Base-by-base conservation (phyloP, 1,140 invertebrate species). In the Oreohelix idahoensis region DNA sequence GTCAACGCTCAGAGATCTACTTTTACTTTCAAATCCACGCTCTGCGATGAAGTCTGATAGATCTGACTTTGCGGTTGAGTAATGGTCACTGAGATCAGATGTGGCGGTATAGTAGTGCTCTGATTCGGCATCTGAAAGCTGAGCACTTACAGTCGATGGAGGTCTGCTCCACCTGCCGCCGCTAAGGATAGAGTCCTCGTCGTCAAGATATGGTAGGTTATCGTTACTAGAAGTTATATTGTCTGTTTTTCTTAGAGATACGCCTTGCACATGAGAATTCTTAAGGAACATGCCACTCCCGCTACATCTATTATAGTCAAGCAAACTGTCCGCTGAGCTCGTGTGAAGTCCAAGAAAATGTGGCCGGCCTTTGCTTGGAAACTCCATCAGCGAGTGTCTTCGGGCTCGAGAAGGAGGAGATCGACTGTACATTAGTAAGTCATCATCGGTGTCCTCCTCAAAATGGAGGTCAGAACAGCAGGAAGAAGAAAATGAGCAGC, bases 381-480 rank as follows among this genome's bases (percentile, higher is more conserved):
- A 38, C 29, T 81, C 66, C 63, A 81, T 71, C 38, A 81, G 66
- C 23, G 80, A 82, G 32, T 58, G 71, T 26, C 80, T 82, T 49
- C 80, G 35, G 1, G n/a, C 32, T 8, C 63, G 26, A 45, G 66
- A 32, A 29, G 79, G 23, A 23, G 63, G 42, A 17, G 38, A 36
- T 38, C 29, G 20, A 38, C 17, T 32, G 66, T 32, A 1, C 17
- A 2, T 29, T 26, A 45, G 36, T 2, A 82, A 17, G 23, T 82
- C 80, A 36, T 82, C 80, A 71, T 82, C 80, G 23, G 80, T 82
- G 32, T 82, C 80, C 35, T 75, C 80, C 26, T 75, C 70, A n/a
- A 58, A 49, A 49, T 75, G 70, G 32, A 82, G 45, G 32, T 75
- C 71, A 11, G 80, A 82, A 36, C 70, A 73, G n/a, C 58, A 82